These are phyloP conservation scores for Zosterops pallidus DNA, from an alignment of 2,113 vertebrate genomes.

Conservation along the genomic window DNA sequence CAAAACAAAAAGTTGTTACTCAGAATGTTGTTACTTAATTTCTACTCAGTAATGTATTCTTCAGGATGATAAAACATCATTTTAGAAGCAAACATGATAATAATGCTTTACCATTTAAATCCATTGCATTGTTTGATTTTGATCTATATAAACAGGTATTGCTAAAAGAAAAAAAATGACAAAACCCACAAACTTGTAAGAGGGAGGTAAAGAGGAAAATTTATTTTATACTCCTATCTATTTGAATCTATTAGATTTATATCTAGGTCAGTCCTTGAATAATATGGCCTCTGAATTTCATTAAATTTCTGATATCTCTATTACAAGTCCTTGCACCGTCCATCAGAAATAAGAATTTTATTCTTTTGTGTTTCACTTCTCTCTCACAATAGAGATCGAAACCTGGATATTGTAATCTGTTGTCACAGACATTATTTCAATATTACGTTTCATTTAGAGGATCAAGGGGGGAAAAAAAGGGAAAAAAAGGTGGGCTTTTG, in stretches of 20 bases:
- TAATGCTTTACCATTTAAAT: background rate
- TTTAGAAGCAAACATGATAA: background rate
- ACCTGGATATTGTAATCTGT: background rate
- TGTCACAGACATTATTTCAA: background rate
- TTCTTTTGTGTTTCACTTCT: background rate
- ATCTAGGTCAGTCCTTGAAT: background rate
- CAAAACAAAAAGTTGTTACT: background rate
- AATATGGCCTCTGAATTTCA: background rate
- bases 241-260: background rate
- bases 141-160: background rate
- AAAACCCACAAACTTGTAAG: background rate
- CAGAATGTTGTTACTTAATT: background rate
- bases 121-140: background rate
- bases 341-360: background rate
- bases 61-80: background rate
- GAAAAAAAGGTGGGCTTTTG: rapidly evolving
- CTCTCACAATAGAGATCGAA: background rate
- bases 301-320: background rate
- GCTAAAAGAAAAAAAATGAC: background rate
- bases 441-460: background rate
- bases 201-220: background rate
- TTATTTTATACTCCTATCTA: background rate
- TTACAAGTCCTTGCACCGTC: background rate
- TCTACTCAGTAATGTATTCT: background rate
- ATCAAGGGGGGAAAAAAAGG: rapidly evolving